A percentile compares a stretch with the other conserved stretches of the same genome.
Conservation (phyloP, 2,888 invertebrate species). For the Cosmorhoe ocellata region DNA sequence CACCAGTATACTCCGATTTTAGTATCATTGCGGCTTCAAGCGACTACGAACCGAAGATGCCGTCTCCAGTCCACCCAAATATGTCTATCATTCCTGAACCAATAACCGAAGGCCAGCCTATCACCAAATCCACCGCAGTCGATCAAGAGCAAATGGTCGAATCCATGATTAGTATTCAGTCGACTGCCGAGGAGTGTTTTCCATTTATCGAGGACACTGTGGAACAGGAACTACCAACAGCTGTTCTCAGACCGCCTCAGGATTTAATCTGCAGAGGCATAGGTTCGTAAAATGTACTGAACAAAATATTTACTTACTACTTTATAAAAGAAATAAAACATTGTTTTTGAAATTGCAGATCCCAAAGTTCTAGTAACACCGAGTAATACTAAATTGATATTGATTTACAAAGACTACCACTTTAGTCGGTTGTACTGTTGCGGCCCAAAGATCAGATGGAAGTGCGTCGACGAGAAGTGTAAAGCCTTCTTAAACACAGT, state of each 20-base stretch:
- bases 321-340: not conserved
- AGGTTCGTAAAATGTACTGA: slow-evolving; percentile 6
- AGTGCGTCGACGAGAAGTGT: slow-evolving; percentile 27
- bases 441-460: slow-evolving; percentile 32
- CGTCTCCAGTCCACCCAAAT: slow-evolving; percentile 2
- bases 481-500: slow-evolving; percentile 20
- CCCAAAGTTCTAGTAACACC: slow-evolving; percentile 4
- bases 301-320: not conserved
- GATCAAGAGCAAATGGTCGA: not conserved
- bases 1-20: slow-evolving; percentile 13
- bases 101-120: not conserved
- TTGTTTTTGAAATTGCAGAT: slow-evolving; percentile 12
- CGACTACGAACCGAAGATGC: slow-evolving; percentile 1
- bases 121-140: not conserved
- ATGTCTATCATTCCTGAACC: slow-evolving; percentile 11
- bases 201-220: not conserved
- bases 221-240: not conserved
- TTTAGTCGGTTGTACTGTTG: slow-evolving; percentile 21
- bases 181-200: not conserved
- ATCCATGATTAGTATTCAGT: not conserved
- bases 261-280: not conserved
- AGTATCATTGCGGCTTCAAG: slow-evolving; percentile 9
- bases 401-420: slow-evolving; percentile 31
- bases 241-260: not conserved
- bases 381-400: slow-evolving; percentile 14